A percentile compares a stretch with the other conserved stretches of the same genome.
These are phyloP conservation scores for Ceyx cyanopectus DNA, from an alignment of 2,113 vertebrate species.

Conservation along the genomic window DNA sequence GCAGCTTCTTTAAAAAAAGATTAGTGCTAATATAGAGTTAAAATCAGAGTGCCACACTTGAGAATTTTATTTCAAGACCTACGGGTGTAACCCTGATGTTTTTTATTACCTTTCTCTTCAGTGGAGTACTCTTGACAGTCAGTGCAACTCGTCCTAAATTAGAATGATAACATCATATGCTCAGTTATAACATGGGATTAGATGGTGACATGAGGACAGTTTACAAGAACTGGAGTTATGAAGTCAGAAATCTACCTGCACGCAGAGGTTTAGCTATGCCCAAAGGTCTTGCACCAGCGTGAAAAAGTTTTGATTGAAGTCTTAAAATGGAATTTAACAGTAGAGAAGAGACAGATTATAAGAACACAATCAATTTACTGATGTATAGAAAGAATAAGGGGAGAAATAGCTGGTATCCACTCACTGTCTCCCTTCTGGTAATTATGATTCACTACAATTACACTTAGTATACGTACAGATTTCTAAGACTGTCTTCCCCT, in stretches of 20 bases:
- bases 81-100: not conserved
- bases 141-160: not conserved
- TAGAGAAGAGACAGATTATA: not conserved
- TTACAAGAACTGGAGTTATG: not conserved
- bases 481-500: not conserved
- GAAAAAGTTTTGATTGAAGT: not conserved
- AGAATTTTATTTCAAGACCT: not conserved
- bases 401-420: not conserved
- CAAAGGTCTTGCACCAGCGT: not conserved
- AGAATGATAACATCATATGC: not conserved
- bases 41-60: rapidly evolving
- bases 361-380: not conserved
- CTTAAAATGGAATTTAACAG: not conserved
- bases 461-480: not conserved
- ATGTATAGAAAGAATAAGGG: not conserved
- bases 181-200: not conserved
- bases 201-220: not conserved
- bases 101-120: not conserved
- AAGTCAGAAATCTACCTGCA: not conserved
- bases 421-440: not conserved
- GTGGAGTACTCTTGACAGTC: not conserved
- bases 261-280: not conserved
- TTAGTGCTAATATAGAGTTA: not conserved
- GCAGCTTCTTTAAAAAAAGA: not conserved
- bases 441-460: not conserved